These are phyloP conservation scores for Halichoerus grypus DNA, from an alignment of 2,113 vertebrate genomes.

Conservation along the genomic window DNA sequence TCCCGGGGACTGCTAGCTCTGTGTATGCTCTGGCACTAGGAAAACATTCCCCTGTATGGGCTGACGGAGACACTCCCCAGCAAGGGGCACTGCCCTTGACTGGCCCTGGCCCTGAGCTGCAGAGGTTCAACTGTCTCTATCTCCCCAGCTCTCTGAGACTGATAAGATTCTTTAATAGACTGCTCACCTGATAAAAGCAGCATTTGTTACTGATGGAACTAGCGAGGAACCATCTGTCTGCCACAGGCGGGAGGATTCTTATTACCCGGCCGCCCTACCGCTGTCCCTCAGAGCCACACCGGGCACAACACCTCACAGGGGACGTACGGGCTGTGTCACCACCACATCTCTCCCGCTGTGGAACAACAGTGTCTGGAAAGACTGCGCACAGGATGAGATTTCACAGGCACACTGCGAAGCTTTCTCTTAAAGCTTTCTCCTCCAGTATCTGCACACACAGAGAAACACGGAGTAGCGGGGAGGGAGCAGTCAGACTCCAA, in stretches of 20 bases:
- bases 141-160: not conserved
- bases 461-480: rapidly evolving
- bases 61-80: no score
- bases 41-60: not conserved
- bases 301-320: not conserved
- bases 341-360: not conserved
- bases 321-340: not conserved
- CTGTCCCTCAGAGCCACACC: not conserved
- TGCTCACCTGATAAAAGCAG: not conserved
- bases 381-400: no score
- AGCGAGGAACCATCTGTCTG: not conserved
- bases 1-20: not conserved
- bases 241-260: not conserved
- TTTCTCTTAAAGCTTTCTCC: not conserved
- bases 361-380: not conserved
- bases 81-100: not conserved
- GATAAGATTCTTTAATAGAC: not conserved
- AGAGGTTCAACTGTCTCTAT: not conserved
- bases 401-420: not conserved
- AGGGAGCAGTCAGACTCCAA: not conserved
- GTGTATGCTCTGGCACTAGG: not conserved
- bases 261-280: rapidly evolving
- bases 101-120: not conserved
- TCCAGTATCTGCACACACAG: not conserved
- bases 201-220: not conserved